Evolutionary conservation across 2,797 vertebrate genomes (phyloP), one percentile per base, ranked within the genome.

Genomic region (Enoplosus armatus): DNA sequence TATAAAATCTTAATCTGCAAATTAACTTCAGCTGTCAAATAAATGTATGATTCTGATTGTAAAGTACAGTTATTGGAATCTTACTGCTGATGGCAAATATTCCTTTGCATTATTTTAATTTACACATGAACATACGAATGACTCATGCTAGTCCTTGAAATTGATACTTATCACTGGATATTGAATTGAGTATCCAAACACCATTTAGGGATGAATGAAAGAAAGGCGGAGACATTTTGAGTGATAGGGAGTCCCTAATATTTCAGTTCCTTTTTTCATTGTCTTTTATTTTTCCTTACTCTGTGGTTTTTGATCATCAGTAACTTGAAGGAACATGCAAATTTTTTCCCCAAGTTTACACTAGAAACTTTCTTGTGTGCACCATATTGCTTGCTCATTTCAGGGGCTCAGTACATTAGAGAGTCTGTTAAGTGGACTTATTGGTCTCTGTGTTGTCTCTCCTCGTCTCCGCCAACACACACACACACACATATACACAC

Each of bases 381-480:
- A 9, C 27, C 26, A 37, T 24, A 22, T n/a, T 33, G 39, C 55
- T 53, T 71, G 48, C 60, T 45, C 2, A 60, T 75, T 68, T 77
- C 58, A 53, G 29, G 3, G 51, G n/a, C 31, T 83, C 51, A 51
- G 56, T 60, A 59, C 59, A 85, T 85, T 63, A 80, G 18, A 78
- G 72, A 64, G 55, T 82, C 53, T 37, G 53, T 72, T 72, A 61
- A 80, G 60, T 79, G 67, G 73, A 69, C 48, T 76, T 39, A 61
- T 65, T 67, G 68, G 33, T 72, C 16, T 59, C 31, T 45, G 20
- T 62, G 47, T 62, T 53, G 43, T 58, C 45, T 37, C 43, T 66
- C 20, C n/a, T 64, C 2, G 3, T 65, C 27, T 80, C n/a, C 39
- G 48, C 24, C 48, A 35, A 27, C 26, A 45, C 50, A 58, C 24